Evolutionary conservation across 2,113 vertebrate species (phyloP).

Genomic region (Raja brachyura): DNA sequence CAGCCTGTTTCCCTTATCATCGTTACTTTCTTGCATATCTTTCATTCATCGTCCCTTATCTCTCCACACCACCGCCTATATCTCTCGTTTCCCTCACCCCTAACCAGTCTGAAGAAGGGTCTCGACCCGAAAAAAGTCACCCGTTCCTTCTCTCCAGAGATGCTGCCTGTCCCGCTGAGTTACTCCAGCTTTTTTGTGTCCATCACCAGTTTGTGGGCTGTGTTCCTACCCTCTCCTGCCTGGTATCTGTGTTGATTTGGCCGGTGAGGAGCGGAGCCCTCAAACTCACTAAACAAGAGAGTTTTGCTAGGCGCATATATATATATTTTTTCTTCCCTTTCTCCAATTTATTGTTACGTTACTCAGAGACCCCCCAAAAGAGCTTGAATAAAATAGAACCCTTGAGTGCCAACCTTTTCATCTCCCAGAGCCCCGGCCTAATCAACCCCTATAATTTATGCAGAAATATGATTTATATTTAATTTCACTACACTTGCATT

Average conservation of each 20-base stretch:
- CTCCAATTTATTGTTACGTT: not conserved
- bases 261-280: not conserved
- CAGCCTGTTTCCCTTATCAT: too few relatives aligned
- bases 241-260: not conserved
- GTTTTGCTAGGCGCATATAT: not conserved
- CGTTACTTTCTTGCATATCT: too few relatives aligned
- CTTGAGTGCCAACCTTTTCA: slow-evolving; percentile 97
- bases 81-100: too few relatives aligned
- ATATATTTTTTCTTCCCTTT: not conserved
- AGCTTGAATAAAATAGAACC: slow-evolving; percentile 83
- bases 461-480: slow-evolving; percentile 99
- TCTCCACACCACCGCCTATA: too few relatives aligned
- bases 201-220: not conserved
- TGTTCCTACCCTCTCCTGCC: not conserved
- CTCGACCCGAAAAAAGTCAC: too few relatives aligned
- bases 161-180: too few relatives aligned
- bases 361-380: slow-evolving; percentile 55
- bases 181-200: too few relatives aligned
- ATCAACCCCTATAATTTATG: slow-evolving; percentile 99
- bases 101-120: too few relatives aligned
- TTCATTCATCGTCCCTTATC: too few relatives aligned
- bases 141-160: too few relatives aligned
- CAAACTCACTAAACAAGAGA: not conserved
- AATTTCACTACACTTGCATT: slow-evolving; percentile 99
- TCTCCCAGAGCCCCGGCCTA: slow-evolving; percentile 99